phyloP scores from a whole-genome alignment of 2,797 vertebrate species.

The Podargus strigoides region DNA sequence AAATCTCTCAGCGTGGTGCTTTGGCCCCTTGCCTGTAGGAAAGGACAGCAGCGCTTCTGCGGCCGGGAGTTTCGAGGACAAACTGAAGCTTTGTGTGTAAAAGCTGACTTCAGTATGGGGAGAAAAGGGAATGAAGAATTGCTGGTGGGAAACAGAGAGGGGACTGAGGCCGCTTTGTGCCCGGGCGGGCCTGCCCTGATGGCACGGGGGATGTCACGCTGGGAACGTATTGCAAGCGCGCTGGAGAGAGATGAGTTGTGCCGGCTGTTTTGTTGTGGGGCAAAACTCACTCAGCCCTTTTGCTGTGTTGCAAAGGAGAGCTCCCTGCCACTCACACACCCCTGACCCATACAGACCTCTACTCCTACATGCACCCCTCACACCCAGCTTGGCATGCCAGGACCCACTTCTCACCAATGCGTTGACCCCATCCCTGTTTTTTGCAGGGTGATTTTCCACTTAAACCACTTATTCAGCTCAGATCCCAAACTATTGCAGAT shows the following conservation, averaged over 20 bases:
- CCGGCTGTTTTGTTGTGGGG: not conserved
- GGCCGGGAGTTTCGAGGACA: not conserved
- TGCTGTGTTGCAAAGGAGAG: not conserved
- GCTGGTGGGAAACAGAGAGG: not conserved
- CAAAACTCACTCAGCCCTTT: not conserved
- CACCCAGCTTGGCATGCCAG: accelerated
- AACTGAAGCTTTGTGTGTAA: not conserved
- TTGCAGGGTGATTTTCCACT: not conserved
- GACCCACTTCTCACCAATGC: not conserved
- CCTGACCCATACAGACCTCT: not conserved
- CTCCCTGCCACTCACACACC: accelerated
- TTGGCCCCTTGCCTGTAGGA: not conserved
- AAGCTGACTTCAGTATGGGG: not conserved
- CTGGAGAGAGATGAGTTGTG: not conserved
- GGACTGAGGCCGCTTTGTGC: not conserved
- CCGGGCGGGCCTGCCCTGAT: not conserved
- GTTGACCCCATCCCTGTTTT: not conserved
- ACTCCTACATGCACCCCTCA: not conserved
- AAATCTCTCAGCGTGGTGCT: not conserved
- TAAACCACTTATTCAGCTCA: not conserved
- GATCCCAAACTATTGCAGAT: not conserved
- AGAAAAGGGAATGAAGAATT: not conserved
- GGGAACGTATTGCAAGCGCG: not conserved
- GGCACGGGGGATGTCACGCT: accelerated
- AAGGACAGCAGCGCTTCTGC: not conserved